Base-by-base conservation (phyloP, 2,888 invertebrate genomes). In the Pocota personata region DNA sequence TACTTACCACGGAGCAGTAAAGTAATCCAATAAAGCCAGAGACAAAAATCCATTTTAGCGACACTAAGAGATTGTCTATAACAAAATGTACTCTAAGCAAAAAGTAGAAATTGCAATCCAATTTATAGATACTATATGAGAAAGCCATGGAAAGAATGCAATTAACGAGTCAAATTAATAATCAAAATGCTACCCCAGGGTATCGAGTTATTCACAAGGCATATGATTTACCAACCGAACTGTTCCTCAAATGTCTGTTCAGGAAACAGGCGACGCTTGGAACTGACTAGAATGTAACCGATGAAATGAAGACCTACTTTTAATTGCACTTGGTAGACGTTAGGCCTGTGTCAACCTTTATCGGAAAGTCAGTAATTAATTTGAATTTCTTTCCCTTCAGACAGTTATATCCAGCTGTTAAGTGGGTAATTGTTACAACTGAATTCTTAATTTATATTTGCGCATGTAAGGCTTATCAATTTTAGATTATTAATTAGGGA, bases 381-480 rank as follows among this genome's bases (percentile, higher is more conserved):
- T 62, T 40, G 5, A 35, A 40, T 71, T 57, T 7, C 32, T 3
- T 37, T 60, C 7, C n/a, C 19, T 46, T 32, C 30, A 57, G 40
- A 62, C 64, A 35, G 2, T 35, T 30, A 24, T 52, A 75, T 64
- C 78, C 78, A 78, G 69, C 78, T 78, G 78, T 58, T 58, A 75
- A 71, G 30, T 69, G 46, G 71, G 69, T 71, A 62, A 46, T 30
- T 58, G 50, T 55, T 76, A 46, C 21, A 55, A 37, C 55, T n/a
- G 50, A 76, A 71, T 58, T 30, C 10, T 72, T 67, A 78, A 62
- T 83, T 72, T 43, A 58, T 40, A 24, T 69, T 69, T 50, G 19
- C 40, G 16, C 12, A 78, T 52, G 60, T 37, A 73, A 12, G 32
- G 60, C 24, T 71, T 69, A 69, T 69, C 69, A 58, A 7, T 43